Evolutionary conservation across 2,113 vertebrate genomes (phyloP).

Genomic region (Alexandromys fortis): DNA sequence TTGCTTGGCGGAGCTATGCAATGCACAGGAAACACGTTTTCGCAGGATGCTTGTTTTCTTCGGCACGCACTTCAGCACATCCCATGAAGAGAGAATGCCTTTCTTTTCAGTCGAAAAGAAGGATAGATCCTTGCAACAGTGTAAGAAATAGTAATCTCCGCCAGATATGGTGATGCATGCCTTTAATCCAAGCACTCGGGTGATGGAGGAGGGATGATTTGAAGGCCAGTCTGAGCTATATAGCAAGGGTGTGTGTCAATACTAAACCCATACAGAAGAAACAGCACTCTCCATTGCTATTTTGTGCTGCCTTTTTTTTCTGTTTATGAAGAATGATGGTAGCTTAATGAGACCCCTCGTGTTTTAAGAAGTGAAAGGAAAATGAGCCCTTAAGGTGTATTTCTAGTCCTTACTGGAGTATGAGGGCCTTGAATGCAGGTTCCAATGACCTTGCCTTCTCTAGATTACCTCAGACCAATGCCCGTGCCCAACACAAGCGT

Average conservation of each 20-base stretch:
- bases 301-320: background rate
- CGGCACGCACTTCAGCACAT: background rate
- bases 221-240: background rate
- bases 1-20: background rate
- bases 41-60: background rate
- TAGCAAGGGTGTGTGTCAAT: background rate
- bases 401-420: background rate
- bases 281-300: background rate
- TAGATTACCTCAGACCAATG: background rate
- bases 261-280: background rate
- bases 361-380: conserved; percentile 4
- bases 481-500: background rate
- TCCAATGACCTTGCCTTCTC: background rate
- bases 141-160: background rate
- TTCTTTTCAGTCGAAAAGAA: background rate
- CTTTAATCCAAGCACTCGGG: background rate
- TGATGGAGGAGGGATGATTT: background rate
- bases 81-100: background rate
- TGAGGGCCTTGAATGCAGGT: background rate
- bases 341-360: background rate
- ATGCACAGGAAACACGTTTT: background rate
- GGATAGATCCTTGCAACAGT: background rate
- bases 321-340: background rate
- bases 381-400: background rate
- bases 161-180: background rate